phyloP scores from a whole-genome alignment of 2,797 vertebrate species.

The Paramormyrops hopkinsi region DNA sequence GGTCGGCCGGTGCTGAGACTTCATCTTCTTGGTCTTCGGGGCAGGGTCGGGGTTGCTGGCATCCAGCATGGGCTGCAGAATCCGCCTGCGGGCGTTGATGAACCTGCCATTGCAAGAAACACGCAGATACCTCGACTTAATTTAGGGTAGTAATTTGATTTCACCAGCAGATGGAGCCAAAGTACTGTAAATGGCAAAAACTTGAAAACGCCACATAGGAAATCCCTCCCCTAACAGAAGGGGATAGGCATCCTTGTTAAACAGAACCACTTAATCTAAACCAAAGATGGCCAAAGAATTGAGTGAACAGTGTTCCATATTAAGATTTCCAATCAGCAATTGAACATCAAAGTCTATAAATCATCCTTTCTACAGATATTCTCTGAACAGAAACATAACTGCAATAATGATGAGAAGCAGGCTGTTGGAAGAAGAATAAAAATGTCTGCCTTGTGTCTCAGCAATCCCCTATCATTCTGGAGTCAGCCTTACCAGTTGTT shows the following conservation, averaged over 20 bases:
- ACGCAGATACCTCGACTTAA: background rate
- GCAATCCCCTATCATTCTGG: background rate
- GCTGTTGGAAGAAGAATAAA: background rate
- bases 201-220: background rate
- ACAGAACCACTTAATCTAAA: background rate
- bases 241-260: background rate
- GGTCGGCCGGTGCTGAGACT: conserved; percentile 94
- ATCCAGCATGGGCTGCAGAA: conserved; percentile 94
- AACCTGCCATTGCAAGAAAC: conserved; percentile 64
- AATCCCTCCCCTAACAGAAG: background rate
- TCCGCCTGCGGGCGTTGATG: conserved; percentile 92
- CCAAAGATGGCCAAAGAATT: background rate
- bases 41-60: conserved; percentile 96
- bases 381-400: background rate
- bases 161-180: conserved; percentile 68
- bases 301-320: background rate
- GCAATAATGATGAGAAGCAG: background rate
- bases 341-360: background rate
- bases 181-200: conserved; percentile 17
- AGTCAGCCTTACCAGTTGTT: conserved; percentile 88
- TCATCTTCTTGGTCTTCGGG: conserved; percentile 98
- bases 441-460: background rate
- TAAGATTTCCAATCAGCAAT: background rate
- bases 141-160: conserved; percentile 24
- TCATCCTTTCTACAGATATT: background rate